Evolutionary conservation across 2,113 vertebrate genomes (phyloP).

Genomic region (Mionectes macconnelli): DNA sequence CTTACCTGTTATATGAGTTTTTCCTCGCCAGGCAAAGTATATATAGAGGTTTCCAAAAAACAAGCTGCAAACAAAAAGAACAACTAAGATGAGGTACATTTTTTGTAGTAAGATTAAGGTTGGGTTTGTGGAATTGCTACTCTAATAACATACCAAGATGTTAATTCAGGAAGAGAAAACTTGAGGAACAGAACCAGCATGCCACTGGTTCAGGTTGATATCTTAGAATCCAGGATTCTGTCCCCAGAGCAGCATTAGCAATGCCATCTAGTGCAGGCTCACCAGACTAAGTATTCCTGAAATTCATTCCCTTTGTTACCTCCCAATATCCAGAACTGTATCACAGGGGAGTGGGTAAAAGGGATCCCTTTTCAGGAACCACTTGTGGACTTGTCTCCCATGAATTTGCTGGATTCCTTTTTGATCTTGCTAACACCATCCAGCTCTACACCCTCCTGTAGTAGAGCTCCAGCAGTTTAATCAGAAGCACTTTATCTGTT

Average conservation of each 20-base stretch:
- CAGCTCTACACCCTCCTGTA: neutral
- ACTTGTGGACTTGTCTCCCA: neutral
- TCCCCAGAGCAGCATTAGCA: neutral
- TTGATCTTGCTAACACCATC: neutral
- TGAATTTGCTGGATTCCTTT: neutral
- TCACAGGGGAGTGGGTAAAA: neutral
- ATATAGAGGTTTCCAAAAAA: slow-evolving; percentile 98
- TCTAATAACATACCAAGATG: neutral
- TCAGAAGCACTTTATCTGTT: neutral
- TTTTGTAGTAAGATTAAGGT: neutral
- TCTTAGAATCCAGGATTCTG: neutral
- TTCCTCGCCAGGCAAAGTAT: slow-evolving; percentile 92
- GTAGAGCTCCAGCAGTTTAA: neutral
- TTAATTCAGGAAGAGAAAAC: neutral
- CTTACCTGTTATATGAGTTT: slow-evolving; percentile 89
- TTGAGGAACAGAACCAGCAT: neutral
- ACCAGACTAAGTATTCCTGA: neutral
- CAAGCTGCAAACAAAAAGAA: slow-evolving; percentile 75
- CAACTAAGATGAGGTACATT: neutral
- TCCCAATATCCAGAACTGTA: neutral
- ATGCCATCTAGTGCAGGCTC: neutral
- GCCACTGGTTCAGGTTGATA: neutral
- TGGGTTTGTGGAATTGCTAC: neutral
- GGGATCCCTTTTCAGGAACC: neutral
- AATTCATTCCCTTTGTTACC: neutral